Percentiles rank a stretch among this genome's conserved stretches.
Evolutionary conservation across 2,888 invertebrate species (phyloP).

Genomic region (Agrilus cyanescens): DNA sequence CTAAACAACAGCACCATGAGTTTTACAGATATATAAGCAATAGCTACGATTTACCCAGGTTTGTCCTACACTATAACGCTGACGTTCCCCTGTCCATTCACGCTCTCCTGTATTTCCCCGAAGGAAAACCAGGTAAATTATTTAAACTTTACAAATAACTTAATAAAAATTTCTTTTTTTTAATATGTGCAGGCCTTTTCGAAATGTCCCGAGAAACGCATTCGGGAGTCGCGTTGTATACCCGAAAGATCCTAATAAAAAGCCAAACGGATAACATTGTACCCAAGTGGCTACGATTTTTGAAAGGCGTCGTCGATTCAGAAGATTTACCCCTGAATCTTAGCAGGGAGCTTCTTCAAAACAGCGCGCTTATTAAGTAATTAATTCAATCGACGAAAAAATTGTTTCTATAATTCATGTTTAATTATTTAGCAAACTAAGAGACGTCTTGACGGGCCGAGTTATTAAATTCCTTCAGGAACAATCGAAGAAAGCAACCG

Average conservation of each 20-base stretch:
- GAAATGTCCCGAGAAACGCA: slow-evolving; percentile 80
- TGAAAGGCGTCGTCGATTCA: slow-evolving; percentile 96
- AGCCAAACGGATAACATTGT: slow-evolving; percentile 80
- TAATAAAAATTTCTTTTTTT: neutral
- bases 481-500: slow-evolving; percentile 69
- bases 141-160: neutral
- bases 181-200: slow-evolving; percentile 51
- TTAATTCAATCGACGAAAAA: slow-evolving; percentile 18
- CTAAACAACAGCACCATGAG: slow-evolving; percentile 75
- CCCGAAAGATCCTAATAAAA: slow-evolving; percentile 86
- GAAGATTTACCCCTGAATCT: slow-evolving; percentile 97
- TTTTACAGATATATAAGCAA: slow-evolving; percentile 87
- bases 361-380: slow-evolving; percentile 78
- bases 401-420: neutral
- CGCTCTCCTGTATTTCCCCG: slow-evolving; percentile 86
- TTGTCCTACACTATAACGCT: slow-evolving; percentile 82
- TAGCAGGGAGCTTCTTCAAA: slow-evolving; percentile 90
- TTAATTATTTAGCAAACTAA: slow-evolving; percentile 52
- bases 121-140: slow-evolving; percentile 48
- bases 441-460: slow-evolving; percentile 71
- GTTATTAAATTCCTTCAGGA: slow-evolving; percentile 78
- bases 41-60: slow-evolving; percentile 78
- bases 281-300: slow-evolving; percentile 90
- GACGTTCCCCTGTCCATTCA: slow-evolving; percentile 87
- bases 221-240: slow-evolving; percentile 80